Percentiles rank a stretch among this genome's conserved stretches.
These are phyloP conservation scores for Hoplias malabaricus DNA, from an alignment of 2,113 vertebrate genomes.

Conservation along the genomic window DNA sequence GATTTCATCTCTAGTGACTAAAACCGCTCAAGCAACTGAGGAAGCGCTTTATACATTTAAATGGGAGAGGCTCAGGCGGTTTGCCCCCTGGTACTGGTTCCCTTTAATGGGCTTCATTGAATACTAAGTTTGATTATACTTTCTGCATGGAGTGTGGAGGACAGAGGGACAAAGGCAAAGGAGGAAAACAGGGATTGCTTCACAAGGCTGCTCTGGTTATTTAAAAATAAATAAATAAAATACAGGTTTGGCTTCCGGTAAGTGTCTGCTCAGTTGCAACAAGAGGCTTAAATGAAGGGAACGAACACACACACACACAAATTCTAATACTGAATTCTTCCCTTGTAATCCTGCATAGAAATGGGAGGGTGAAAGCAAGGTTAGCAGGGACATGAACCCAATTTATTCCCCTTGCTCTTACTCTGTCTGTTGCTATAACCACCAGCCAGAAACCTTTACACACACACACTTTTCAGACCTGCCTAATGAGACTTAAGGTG, in stretches of 20 bases:
- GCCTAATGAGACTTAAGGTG: conserved; percentile 16
- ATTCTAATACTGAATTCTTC: not conserved
- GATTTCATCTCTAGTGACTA: not conserved
- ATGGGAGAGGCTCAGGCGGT: not conserved
- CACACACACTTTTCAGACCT: conserved; percentile 22
- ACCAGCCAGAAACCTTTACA: conserved; percentile 35
- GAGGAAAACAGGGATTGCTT: conserved; percentile 11
- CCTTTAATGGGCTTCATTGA: not conserved
- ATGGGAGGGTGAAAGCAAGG: not conserved
- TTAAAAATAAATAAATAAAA: not conserved
- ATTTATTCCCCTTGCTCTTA: conserved; percentile 21
- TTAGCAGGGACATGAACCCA: conserved; percentile 23
- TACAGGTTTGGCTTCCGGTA: not conserved
- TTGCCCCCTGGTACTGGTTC: not conserved
- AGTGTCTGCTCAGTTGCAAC: not conserved
- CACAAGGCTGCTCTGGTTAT: not conserved
- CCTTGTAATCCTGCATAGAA: not conserved
- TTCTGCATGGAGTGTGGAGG: not conserved
- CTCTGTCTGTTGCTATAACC: conserved; percentile 26
- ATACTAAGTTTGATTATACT: not conserved
- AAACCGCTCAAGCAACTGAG: not conserved
- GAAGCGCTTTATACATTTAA: not conserved
- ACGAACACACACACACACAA: not conserved
- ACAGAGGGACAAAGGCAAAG: not conserved
- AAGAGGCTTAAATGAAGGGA: not conserved